Conservation (phyloP, 1,140 invertebrate species). For the Panagrolaimus sp. region DNA sequence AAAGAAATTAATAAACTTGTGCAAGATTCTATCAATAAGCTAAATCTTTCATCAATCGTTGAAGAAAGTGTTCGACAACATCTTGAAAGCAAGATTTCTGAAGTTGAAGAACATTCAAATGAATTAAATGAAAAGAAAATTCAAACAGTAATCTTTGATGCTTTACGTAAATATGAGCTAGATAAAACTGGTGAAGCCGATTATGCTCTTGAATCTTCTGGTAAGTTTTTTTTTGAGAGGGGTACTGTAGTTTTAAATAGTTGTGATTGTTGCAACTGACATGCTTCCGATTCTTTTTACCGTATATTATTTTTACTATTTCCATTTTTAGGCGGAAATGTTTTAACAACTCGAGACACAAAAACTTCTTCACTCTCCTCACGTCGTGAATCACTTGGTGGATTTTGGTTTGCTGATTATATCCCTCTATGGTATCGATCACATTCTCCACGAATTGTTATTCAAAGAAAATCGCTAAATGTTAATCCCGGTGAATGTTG, state of each 20-base stretch:
- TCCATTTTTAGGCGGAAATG: neutral
- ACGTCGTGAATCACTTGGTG: constrained; percentile 73
- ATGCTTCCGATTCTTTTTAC: too few relatives aligned
- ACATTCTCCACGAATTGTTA: constrained; percentile 79
- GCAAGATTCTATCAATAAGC: too few relatives aligned
- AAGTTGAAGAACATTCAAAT: too few relatives aligned
- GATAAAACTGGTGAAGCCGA: constrained; percentile 5
- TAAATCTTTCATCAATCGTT: too few relatives aligned
- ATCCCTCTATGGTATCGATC: constrained; percentile 78
- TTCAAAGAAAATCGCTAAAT: constrained; percentile 70
- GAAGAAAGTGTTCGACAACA: too few relatives aligned
- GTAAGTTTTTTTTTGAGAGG: too few relatives aligned
- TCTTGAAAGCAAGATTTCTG: too few relatives aligned
- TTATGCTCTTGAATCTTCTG: constrained; percentile 4
- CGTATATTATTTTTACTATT: too few relatives aligned
- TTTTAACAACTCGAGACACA: neutral
- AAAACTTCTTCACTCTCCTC: constrained; percentile 58
- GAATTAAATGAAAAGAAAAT: neutral
- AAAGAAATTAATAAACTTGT: too few relatives aligned
- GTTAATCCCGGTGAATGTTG: constrained; percentile 89
- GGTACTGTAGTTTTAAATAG: too few relatives aligned
- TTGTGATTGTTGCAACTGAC: too few relatives aligned
- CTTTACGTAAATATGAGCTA: neutral
- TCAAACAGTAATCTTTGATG: neutral
- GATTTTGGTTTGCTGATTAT: too few relatives aligned